These are phyloP conservation scores for Tapirus indicus DNA, from an alignment of 2,797 vertebrate genomes.

Conservation along the genomic window DNA sequence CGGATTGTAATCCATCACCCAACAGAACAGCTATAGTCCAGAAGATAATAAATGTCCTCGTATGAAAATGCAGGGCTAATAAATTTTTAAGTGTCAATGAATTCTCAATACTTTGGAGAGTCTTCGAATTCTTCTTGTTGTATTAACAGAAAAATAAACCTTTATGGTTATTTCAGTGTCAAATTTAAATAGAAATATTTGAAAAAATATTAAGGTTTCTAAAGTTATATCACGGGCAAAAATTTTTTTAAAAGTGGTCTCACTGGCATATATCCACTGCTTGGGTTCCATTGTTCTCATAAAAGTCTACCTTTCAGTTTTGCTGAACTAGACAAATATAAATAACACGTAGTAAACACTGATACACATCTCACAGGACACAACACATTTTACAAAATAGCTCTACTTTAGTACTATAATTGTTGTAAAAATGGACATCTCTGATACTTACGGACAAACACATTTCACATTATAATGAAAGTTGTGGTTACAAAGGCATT, in stretches of 20 bases:
- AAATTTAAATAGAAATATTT: conserved; percentile 85
- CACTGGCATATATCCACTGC: conserved; percentile 80
- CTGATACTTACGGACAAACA: conserved; percentile 86
- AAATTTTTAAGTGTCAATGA: conserved; percentile 71
- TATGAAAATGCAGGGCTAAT: conserved; percentile 81
- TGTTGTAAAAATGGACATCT: conserved; percentile 84
- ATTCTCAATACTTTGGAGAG: conserved; percentile 77
- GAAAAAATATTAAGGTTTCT: conserved; percentile 86
- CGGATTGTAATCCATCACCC: conserved; percentile 67
- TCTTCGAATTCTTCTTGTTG: conserved; percentile 83
- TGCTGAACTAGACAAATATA: conserved; percentile 88
- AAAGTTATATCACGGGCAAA: conserved; percentile 81
- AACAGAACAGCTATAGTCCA: conserved; percentile 77
- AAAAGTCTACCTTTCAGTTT: conserved; percentile 86
- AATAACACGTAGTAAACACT: conserved; percentile 86
- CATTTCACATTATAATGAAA: conserved; percentile 88
- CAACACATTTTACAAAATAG: conserved; percentile 86
- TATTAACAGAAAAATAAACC: conserved; percentile 84
- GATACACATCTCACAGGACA: conserved; percentile 86
- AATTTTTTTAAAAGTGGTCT: conserved; percentile 84
- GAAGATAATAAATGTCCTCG: conserved; percentile 80
- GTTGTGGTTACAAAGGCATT: conserved; percentile 84
- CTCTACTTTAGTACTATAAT: conserved; percentile 85
- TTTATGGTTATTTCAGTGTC: conserved; percentile 78
- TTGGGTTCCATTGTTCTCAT: conserved; percentile 83